Percentiles rank a stretch among this genome's conserved stretches.
Conservation (phyloP, 2,113 vertebrate species). For the Gorsachius goisagi region DNA sequence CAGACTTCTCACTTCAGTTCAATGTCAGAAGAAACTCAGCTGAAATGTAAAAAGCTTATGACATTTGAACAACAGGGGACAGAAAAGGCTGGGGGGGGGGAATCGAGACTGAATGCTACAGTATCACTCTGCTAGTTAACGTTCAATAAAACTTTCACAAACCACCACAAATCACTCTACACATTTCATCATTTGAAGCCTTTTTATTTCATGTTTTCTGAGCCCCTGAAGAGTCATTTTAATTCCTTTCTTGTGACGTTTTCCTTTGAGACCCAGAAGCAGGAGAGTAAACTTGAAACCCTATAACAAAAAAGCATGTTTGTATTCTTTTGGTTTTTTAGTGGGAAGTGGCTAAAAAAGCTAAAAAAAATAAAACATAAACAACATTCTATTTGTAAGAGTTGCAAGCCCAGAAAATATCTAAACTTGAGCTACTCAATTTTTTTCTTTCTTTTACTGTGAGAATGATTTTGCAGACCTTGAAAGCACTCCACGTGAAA, state of each 20-base stretch:
- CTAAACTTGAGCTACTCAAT: not conserved
- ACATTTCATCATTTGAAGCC: constrained; percentile 56
- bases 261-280: constrained; percentile 56
- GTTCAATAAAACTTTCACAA: constrained; percentile 58
- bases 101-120: not conserved
- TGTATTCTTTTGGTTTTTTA: constrained; percentile 33
- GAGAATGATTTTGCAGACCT: not conserved
- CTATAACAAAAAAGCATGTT: constrained; percentile 27
- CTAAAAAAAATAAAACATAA: not conserved
- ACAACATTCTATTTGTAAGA: not conserved
- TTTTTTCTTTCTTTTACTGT: not conserved
- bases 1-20: constrained; percentile 14
- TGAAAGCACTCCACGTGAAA: not conserved
- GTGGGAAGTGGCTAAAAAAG: not conserved
- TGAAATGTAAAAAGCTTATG: constrained; percentile 43
- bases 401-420: not conserved
- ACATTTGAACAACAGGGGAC: constrained; percentile 8
- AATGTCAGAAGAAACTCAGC: constrained; percentile 26
- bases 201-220: constrained; percentile 59
- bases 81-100: not conserved
- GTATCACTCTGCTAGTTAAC: constrained; percentile 43
- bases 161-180: constrained; percentile 56
- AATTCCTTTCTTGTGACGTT: constrained; percentile 51
- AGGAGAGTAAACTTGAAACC: constrained; percentile 58
- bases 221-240: constrained; percentile 62